phyloP scores from a whole-genome alignment of 2,888 invertebrate species.

The Troides oblongomaculatus region DNA sequence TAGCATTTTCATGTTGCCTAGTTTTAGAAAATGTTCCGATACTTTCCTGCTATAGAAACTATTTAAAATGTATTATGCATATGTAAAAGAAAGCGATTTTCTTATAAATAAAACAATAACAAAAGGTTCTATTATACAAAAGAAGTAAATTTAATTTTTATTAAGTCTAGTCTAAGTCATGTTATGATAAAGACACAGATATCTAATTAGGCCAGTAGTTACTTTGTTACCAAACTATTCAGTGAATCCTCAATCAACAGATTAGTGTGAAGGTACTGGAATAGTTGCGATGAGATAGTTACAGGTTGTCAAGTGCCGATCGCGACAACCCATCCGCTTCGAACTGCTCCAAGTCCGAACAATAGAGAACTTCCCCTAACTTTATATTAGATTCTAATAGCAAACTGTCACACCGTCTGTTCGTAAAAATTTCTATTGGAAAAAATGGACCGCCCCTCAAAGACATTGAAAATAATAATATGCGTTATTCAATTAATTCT shows the following conservation, averaged over 20 bases:
- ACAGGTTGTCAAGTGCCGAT: not conserved
- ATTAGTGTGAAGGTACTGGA: not conserved
- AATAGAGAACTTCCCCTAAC: slow-evolving; percentile 19
- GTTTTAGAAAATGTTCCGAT: not conserved
- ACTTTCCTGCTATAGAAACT: not conserved
- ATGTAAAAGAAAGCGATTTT: too few relatives aligned
- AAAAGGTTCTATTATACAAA: too few relatives aligned
- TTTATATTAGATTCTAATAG: slow-evolving; percentile 23
- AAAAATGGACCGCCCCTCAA: slow-evolving; percentile 10
- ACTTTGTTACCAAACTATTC: not conserved
- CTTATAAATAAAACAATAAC: too few relatives aligned
- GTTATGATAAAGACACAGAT: too few relatives aligned
- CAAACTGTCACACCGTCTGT: slow-evolving; percentile 24
- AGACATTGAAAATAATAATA: slow-evolving; percentile 20
- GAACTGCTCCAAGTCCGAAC: slow-evolving; percentile 5
- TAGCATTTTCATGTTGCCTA: not conserved
- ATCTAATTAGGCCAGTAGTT: not conserved
- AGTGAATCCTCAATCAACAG: not conserved
- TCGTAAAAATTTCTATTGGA: slow-evolving; percentile 1
- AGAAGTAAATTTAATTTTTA: too few relatives aligned
- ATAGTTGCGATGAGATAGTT: slow-evolving; percentile 6
- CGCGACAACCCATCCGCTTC: slow-evolving; percentile 13
- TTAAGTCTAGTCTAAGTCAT: too few relatives aligned
- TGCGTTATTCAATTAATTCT: slow-evolving; percentile 13
- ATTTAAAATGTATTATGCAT: not conserved